phyloP scores from a whole-genome alignment of 2,113 vertebrate species.

The Anoplopoma fimbria region DNA sequence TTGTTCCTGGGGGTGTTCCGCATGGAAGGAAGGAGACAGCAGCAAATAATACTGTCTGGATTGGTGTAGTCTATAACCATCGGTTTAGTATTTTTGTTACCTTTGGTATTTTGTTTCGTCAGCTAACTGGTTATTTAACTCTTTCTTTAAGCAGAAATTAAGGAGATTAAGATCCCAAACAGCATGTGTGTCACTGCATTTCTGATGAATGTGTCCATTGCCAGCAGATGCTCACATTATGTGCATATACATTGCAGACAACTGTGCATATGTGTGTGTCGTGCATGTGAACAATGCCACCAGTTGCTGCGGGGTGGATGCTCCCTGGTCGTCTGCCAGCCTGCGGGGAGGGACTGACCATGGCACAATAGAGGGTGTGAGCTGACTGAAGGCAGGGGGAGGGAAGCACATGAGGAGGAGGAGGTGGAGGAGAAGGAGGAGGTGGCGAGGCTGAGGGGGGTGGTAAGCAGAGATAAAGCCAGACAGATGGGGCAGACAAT shows the following conservation, averaged over 20 bases:
- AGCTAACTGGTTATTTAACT: neutral
- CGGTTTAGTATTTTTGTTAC: neutral
- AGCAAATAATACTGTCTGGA: neutral
- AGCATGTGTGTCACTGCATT: constrained; percentile 10
- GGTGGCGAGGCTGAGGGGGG: constrained; percentile 9
- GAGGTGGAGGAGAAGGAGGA: neutral
- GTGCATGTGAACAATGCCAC: constrained; percentile 75
- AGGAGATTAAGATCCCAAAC: constrained; percentile 7
- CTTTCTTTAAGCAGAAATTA: constrained; percentile 10
- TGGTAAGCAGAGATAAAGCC: constrained; percentile 68
- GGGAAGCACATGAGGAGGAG: neutral
- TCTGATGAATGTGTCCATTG: constrained; percentile 15
- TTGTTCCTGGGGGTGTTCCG: neutral
- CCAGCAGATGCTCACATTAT: constrained; percentile 60
- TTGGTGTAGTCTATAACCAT: neutral
- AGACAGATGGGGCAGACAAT: constrained; percentile 80
- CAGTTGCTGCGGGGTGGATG: constrained; percentile 76
- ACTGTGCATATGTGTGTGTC: constrained; percentile 52
- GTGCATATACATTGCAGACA: constrained; percentile 13
- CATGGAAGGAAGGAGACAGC: neutral
- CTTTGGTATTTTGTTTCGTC: neutral
- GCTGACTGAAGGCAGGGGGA: neutral
- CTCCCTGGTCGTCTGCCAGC: constrained; percentile 68
- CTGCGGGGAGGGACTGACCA: constrained; percentile 48
- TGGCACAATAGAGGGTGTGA: constrained; percentile 71